Evolutionary conservation across 1,140 invertebrate genomes (phyloP), one percentile per base, ranked within the genome.

Genomic region (Linepithema humile): DNA sequence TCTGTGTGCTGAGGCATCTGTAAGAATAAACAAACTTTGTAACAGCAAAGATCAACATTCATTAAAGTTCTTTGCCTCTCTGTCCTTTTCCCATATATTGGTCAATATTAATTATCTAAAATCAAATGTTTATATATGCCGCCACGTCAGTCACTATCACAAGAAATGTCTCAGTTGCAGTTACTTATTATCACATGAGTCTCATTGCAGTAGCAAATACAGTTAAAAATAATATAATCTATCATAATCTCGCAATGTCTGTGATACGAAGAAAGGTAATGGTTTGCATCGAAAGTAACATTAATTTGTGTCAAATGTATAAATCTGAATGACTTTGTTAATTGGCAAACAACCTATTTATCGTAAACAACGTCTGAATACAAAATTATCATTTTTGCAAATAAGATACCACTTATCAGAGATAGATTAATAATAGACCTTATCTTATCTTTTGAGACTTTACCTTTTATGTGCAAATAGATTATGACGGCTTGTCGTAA

Each of bases 381-480:
- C 15, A 59, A 59, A 53, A 53, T 53, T 59, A 26, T 59, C 45
- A n/a, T 32, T 69, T 15, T 15, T 38, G 0, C 29, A 29, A 57
- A 59, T 17, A 12, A 32, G 17, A 74, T 60, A 32, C 4, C 15
- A 17, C 55, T 74, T 74, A 32, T 60, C 17, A 60, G 12, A 15
- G 20, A 10, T 74, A 74, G 20, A 74, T 32, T 32, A 74, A n/a
- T 43, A 43, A 57, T 59, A 59, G 1, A 32, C 17, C 29, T 73
- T 73, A 59, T 74, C 38, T 74, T 60, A 74, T 74, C 55, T 74
- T 60, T 74, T 38, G 20, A 70, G 10, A 9, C 2, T 74, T 43
- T 74, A 55, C 32, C 60, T 59, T 23, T n/a, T n/a, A n/a, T n/a
- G n/a, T n/a, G 12, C 17, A 74, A 74, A 59, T 74, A 43, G 35